Conservation (phyloP, 2,113 vertebrate species). For the Syrmaticus mikado region DNA sequence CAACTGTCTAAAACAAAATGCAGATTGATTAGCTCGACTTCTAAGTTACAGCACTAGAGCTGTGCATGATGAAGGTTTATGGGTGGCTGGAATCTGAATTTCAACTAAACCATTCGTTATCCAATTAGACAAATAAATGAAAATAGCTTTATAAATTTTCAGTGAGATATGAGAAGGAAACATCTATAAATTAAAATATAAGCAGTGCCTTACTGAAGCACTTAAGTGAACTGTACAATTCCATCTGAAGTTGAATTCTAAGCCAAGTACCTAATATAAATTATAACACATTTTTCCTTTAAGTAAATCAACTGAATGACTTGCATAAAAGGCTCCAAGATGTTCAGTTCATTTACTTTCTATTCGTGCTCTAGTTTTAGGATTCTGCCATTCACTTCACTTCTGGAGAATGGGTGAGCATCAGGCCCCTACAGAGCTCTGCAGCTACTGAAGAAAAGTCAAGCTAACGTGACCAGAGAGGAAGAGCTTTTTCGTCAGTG, state of each 20-base stretch:
- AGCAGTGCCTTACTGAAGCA: neutral
- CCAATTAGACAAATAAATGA: neutral
- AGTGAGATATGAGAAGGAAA: neutral
- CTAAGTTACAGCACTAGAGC: neutral
- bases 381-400: neutral
- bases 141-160: neutral
- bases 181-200: neutral
- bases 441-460: slow-evolving; percentile 6
- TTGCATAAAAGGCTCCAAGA: neutral
- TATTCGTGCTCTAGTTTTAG: neutral
- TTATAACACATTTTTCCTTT: neutral
- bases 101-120: neutral
- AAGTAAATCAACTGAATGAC: neutral
- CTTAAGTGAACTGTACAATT: neutral
- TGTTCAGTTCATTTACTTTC: neutral
- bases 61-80: neutral
- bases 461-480: slow-evolving; percentile 33
- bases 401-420: neutral
- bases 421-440: neutral
- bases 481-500: slow-evolving; percentile 11
- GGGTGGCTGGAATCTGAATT: neutral
- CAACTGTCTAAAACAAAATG: neutral
- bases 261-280: neutral
- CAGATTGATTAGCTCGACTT: neutral
- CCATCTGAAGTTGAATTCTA: neutral